Percentiles rank a stretch among this genome's conserved stretches.
These are phyloP conservation scores for Echeneis naucrates DNA, from an alignment of 2,797 vertebrate genomes.

Conservation along the genomic window DNA sequence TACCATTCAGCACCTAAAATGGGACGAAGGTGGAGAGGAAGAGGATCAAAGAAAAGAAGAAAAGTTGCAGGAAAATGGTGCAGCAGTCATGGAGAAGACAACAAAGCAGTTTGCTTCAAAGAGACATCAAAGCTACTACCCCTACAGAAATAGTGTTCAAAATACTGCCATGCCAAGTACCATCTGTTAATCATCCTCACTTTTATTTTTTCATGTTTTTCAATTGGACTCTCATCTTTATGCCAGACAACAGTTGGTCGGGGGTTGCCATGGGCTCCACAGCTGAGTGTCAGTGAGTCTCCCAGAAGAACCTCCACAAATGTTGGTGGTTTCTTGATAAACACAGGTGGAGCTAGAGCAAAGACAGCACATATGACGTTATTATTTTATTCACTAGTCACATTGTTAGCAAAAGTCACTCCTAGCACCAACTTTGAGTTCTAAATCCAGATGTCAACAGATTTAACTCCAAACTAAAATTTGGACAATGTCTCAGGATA, in stretches of 20 bases:
- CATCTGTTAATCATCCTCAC: conserved; percentile 77
- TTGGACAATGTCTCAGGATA: background rate
- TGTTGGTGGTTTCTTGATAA: conserved; percentile 90
- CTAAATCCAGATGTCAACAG: background rate
- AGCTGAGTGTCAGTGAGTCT: conserved; percentile 89
- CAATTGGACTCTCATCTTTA: conserved; percentile 84
- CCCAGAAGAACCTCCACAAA: conserved; percentile 90
- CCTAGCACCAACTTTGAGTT: background rate
- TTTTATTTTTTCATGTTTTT: conserved; percentile 86
- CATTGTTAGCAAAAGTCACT: background rate
- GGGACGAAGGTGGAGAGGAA: conserved; percentile 13
- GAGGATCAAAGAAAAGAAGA: conserved; percentile 37
- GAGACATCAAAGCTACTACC: conserved; percentile 41
- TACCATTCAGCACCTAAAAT: conserved; percentile 91
- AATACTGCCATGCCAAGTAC: conserved; percentile 45
- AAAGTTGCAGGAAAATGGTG: conserved; percentile 17
- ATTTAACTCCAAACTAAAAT: too few relatives aligned
- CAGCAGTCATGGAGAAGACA: conserved; percentile 25
- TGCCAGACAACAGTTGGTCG: conserved; percentile 92
- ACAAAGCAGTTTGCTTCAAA: conserved; percentile 42
- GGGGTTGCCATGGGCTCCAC: conserved; percentile 91
- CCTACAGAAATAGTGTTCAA: conserved; percentile 40
- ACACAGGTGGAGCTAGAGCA: conserved; percentile 90
- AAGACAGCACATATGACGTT: conserved; percentile 20
- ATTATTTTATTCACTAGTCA: conserved; percentile 12